Percentiles rank a stretch among this genome's conserved stretches.
phyloP scores from a whole-genome alignment of 2,113 vertebrate genomes.

The Ptilonorhynchus violaceus region DNA sequence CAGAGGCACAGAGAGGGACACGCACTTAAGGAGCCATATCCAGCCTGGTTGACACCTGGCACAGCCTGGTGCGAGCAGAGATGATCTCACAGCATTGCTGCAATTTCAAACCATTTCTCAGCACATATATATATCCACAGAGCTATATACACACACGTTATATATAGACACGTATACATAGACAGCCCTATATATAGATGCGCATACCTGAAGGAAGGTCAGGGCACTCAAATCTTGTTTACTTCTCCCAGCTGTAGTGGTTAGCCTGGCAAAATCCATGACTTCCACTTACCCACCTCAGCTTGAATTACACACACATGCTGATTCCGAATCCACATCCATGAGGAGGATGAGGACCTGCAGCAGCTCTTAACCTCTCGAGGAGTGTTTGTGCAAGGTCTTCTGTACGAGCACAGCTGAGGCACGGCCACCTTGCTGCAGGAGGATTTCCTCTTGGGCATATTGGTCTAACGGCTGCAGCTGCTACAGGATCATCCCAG shows the following conservation, averaged over 20 bases:
- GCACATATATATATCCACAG: neutral
- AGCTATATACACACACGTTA: neutral
- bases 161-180: neutral
- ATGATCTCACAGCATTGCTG: neutral
- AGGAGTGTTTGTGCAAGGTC: accelerated
- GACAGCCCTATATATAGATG: neutral
- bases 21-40: accelerated
- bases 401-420: neutral
- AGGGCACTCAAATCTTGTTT: neutral
- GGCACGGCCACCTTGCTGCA: neutral
- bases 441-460: neutral
- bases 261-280: neutral
- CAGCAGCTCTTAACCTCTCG: accelerated
- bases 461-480: neutral
- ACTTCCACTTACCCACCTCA: neutral
- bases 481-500: neutral
- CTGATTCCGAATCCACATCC: neutral
- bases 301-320: accelerated
- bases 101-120: neutral
- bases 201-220: conserved; percentile 31
- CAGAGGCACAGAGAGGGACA: neutral
- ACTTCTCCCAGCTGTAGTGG: neutral
- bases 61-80: neutral
- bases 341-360: accelerated
- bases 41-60: neutral